Evolutionary conservation across 2,113 vertebrate species (phyloP).

Genomic region (Mesitornis unicolor): DNA sequence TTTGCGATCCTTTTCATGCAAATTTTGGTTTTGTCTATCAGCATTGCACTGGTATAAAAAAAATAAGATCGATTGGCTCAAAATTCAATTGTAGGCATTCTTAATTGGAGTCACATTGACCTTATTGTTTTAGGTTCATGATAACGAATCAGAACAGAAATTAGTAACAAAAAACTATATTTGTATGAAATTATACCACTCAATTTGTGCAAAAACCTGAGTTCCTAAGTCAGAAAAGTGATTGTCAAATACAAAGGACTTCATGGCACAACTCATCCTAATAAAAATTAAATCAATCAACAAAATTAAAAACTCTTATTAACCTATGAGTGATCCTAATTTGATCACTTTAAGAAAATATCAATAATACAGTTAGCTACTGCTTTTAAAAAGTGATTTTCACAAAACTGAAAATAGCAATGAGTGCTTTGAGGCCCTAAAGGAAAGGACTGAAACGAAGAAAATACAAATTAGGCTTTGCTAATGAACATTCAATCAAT

Average conservation of each 20-base stretch:
- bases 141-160: neutral
- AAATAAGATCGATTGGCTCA: neutral
- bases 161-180: neutral
- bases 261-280: neutral
- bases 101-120: neutral
- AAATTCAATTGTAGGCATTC: neutral
- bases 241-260: neutral
- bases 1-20: neutral
- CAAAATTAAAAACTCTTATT: neutral
- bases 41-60: neutral
- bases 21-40: neutral
- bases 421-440: neutral
- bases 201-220: neutral
- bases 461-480: neutral
- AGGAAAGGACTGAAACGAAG: neutral
- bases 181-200: neutral
- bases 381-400: neutral
- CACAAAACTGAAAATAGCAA: neutral
- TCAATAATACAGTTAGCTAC: too few species aligned
- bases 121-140: neutral
- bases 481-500: neutral
- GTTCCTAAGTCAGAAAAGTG: neutral
- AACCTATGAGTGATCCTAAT: neutral
- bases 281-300: neutral
- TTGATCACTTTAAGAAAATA: too few species aligned